Conservation (phyloP, 2,113 vertebrate genomes). For the Acrocephalus kingi region DNA sequence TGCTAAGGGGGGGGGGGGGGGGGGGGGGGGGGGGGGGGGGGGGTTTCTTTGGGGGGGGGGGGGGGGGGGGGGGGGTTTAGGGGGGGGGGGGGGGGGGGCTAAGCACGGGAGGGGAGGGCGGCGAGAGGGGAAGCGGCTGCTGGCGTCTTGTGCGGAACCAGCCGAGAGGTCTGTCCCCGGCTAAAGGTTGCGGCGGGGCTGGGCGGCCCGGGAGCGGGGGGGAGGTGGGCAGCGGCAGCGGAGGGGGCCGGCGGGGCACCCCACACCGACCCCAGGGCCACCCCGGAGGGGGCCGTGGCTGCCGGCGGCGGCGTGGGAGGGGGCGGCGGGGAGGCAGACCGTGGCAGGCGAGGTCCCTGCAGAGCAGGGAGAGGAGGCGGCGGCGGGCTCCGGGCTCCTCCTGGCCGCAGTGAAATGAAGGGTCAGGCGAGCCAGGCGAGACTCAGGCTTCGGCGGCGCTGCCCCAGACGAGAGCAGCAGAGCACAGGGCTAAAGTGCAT, state of each 20-base stretch:
- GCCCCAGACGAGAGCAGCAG: constrained; percentile 67
- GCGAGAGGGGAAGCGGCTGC: background rate
- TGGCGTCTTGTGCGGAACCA: constrained; percentile 64
- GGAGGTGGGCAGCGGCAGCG: constrained; percentile 50
- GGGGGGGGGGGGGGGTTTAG: background rate
- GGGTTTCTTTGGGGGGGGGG: background rate
- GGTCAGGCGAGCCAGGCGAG: constrained; percentile 87
- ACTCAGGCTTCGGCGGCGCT: constrained; percentile 77
- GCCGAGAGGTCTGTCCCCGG: constrained; percentile 82
- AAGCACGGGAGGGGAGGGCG: background rate
- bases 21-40: background rate
- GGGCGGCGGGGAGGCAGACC: constrained; percentile 69
- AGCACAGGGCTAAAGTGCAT: constrained; percentile 79
- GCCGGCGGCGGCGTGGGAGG: constrained; percentile 58
- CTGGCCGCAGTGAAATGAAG: constrained; percentile 89
- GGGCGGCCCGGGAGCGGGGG: constrained; percentile 61
- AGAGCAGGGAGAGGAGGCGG: constrained; percentile 60
- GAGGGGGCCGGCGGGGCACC: constrained; percentile 28
- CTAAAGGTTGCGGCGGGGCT: constrained; percentile 86
- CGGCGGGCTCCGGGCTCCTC: constrained; percentile 77
- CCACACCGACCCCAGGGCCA: background rate
- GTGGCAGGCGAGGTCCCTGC: constrained; percentile 79
- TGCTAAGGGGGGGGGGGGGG: background rate
- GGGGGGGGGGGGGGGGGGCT: background rate
- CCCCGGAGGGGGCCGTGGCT: constrained; percentile 41